These are phyloP conservation scores for Spatula clypeata DNA, from an alignment of 2,797 vertebrate genomes.

Conservation along the genomic window DNA sequence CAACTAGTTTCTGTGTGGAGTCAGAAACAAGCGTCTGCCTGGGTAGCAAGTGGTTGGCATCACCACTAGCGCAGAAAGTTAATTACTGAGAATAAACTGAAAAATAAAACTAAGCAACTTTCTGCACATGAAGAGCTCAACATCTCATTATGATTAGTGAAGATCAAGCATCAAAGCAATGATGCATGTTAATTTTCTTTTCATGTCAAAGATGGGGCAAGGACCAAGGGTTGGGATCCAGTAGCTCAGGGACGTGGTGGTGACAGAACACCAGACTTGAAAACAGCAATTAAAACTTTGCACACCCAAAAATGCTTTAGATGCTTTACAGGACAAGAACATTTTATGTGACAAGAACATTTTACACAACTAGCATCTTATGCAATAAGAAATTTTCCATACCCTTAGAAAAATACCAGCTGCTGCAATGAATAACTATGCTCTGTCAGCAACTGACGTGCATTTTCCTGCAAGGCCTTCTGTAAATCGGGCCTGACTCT, in stretches of 20 bases:
- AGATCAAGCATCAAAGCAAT: not conserved
- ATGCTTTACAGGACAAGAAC: not conserved
- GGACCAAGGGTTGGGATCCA: not conserved
- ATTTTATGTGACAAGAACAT: not conserved
- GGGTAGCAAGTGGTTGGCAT: not conserved
- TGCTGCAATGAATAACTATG: not conserved
- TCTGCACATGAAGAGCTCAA: not conserved
- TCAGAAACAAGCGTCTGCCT: not conserved
- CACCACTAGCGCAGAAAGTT: not conserved
- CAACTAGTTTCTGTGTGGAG: not conserved
- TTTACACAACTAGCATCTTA: conserved; percentile 7
- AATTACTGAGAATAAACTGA: not conserved
- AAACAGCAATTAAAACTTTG: conserved; percentile 31
- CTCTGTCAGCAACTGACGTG: not conserved
- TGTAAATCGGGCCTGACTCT: not conserved
- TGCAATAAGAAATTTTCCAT: conserved; percentile 15
- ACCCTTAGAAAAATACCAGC: conserved; percentile 14
- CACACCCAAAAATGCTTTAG: not conserved
- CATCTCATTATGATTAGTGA: not conserved
- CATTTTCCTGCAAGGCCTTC: not conserved
- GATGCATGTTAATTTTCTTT: not conserved
- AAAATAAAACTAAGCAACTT: not conserved
- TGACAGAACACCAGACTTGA: not conserved
- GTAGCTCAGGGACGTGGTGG: not conserved
- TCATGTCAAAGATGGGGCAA: not conserved